phyloP scores from a whole-genome alignment of 2,797 vertebrate species.

The Meriones psammophilus region DNA sequence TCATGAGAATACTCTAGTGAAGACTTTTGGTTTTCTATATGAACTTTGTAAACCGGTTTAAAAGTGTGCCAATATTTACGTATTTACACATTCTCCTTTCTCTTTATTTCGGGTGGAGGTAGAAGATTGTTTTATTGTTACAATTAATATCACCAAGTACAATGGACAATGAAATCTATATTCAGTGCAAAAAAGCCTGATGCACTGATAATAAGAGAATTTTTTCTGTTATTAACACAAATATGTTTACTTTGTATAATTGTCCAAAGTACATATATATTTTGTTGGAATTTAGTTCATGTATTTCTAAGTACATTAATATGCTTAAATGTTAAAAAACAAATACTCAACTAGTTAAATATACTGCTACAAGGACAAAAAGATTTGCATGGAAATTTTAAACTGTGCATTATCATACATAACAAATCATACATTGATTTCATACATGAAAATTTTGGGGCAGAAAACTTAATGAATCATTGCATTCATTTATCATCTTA shows the following conservation, averaged over 20 bases:
- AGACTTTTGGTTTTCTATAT: background rate
- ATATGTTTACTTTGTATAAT: background rate
- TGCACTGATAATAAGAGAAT: background rate
- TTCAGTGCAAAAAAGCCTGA: background rate
- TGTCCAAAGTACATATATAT: slow-evolving; percentile 2
- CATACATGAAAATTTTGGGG: background rate
- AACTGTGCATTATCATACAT: background rate
- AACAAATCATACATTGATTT: background rate
- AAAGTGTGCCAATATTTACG: background rate
- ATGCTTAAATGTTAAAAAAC: background rate
- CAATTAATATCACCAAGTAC: background rate
- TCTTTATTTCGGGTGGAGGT: background rate
- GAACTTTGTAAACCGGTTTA: background rate
- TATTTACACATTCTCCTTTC: background rate
- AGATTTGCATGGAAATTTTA: background rate
- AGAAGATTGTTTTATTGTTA: background rate
- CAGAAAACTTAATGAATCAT: background rate
- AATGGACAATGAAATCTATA: background rate
- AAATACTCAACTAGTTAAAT: background rate
- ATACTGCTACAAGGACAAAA: background rate
- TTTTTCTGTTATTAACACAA: background rate
- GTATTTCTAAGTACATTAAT: background rate
- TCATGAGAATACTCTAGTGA: background rate
- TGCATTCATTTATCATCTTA: background rate
- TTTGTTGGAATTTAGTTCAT: background rate